These are phyloP conservation scores for Actinia equina DNA, from an alignment of 64 coral and sea anemone genomes.

Conservation along the genomic window DNA sequence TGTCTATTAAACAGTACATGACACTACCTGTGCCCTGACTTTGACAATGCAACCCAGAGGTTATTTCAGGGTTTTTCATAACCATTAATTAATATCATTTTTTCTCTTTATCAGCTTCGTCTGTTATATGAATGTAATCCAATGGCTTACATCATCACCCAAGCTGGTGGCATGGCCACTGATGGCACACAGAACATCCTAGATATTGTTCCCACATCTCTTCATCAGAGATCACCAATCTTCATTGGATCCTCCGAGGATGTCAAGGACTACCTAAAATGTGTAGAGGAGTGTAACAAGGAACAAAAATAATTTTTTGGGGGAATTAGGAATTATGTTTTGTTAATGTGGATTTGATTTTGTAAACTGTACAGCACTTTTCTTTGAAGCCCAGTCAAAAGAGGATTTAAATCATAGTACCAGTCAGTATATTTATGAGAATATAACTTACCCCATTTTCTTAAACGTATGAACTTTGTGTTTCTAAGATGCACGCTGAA, in stretches of 20 bases:
- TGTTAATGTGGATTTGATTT: not conserved
- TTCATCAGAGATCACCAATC: conserved; percentile 89
- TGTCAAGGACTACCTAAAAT: conserved; percentile 95
- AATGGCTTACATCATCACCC: conserved; percentile 88
- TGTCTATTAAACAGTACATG: too few relatives aligned
- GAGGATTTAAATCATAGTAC: too few relatives aligned
- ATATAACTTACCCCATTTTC: too few relatives aligned
- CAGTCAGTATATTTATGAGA: too few relatives aligned
- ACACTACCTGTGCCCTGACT: too few relatives aligned
- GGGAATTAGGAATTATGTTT: too few relatives aligned
- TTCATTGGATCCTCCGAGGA: conserved; percentile 92
- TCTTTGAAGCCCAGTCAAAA: not conserved
- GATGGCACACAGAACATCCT: conserved; percentile 76
- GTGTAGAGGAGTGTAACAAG: conserved; percentile 60
- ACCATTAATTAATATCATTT: not conserved
- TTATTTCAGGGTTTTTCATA: too few relatives aligned
- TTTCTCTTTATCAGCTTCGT: conserved; percentile 59
- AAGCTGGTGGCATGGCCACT: conserved; percentile 91
- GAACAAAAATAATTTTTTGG: not conserved
- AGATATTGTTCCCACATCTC: conserved; percentile 68
- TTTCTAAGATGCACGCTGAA: too few relatives aligned
- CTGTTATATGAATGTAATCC: conserved; percentile 96
- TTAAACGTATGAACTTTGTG: too few relatives aligned
- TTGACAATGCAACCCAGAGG: too few relatives aligned
- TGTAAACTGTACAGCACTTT: not conserved